Conservation (phyloP, 1,140 invertebrate species). For the Cotesia vestalis region DNA sequence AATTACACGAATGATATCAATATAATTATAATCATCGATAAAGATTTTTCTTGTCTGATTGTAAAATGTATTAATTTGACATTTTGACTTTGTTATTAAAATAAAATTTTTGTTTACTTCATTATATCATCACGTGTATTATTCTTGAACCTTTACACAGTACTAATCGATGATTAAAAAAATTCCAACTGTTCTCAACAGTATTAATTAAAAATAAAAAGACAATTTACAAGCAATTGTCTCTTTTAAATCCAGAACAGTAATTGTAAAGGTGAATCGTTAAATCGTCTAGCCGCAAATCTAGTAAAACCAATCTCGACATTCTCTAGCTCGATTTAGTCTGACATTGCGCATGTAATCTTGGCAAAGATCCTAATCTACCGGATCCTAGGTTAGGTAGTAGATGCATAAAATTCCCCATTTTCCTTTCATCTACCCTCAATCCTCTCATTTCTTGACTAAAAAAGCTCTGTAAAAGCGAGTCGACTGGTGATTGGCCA, state of each 20-base stretch:
- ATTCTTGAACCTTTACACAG: neutral
- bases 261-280: neutral
- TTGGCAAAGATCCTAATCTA: slow-evolving; percentile 31
- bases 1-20: slow-evolving; percentile 13
- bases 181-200: too few species aligned
- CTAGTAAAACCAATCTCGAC: slow-evolving; percentile 19
- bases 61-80: neutral
- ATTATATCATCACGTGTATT: neutral
- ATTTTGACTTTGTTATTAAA: slow-evolving; percentile 1
- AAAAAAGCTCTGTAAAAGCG: slow-evolving; percentile 3
- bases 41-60: slow-evolving; percentile 13
- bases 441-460: neutral
- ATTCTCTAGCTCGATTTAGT: neutral
- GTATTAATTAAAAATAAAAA: too few species aligned
- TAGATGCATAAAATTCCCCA: slow-evolving; percentile 19
- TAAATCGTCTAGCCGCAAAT: slow-evolving; percentile 16
- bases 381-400: neutral
- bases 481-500: slow-evolving; percentile 23
- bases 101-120: neutral
- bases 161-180: neutral
- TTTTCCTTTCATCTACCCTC: neutral
- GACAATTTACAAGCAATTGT: too few species aligned
- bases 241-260: too few species aligned
- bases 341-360: slow-evolving; percentile 23
- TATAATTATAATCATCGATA: slow-evolving; percentile 1